phyloP scores from a whole-genome alignment of 1,140 invertebrate species.

The Colletes gigas region DNA sequence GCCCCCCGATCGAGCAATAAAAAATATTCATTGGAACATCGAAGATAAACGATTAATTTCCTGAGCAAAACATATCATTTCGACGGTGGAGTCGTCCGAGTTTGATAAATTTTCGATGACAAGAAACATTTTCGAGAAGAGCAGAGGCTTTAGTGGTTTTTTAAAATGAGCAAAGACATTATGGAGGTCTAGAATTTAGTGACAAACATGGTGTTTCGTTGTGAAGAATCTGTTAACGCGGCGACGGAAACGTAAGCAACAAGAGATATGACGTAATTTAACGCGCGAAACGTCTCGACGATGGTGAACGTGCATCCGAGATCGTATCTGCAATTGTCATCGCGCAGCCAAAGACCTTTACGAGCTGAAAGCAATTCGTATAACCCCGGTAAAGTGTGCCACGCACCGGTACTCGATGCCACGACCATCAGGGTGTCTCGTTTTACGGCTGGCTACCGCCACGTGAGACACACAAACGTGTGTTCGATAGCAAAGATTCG shows the following conservation, averaged over 20 bases:
- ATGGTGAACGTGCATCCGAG: conserved; percentile 22
- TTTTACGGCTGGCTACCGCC: conserved; percentile 23
- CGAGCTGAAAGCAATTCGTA: conserved; percentile 49
- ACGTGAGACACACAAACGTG: not conserved
- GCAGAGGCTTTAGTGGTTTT: no score
- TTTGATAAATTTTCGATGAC: no score
- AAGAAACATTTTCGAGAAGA: no score
- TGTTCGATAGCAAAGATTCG: not conserved
- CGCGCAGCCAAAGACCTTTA: conserved; percentile 40
- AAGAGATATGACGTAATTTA: conserved; percentile 49
- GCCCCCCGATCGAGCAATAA: no score
- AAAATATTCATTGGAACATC: no score
- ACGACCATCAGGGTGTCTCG: conserved; percentile 18
- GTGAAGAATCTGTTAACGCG: not conserved
- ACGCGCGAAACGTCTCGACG: conserved; percentile 32
- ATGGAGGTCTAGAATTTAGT: no score
- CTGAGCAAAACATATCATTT: no score
- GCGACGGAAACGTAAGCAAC: conserved; percentile 17
- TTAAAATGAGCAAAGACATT: no score
- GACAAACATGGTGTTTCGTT: no score
- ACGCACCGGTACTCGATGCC: conserved; percentile 57
- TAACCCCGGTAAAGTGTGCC: conserved; percentile 55
- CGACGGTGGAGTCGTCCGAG: no score
- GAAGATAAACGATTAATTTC: no score
- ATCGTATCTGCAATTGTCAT: conserved; percentile 62